These are phyloP conservation scores for Dascillus cervinus DNA, from an alignment of 2,888 invertebrate species.

Conservation along the genomic window DNA sequence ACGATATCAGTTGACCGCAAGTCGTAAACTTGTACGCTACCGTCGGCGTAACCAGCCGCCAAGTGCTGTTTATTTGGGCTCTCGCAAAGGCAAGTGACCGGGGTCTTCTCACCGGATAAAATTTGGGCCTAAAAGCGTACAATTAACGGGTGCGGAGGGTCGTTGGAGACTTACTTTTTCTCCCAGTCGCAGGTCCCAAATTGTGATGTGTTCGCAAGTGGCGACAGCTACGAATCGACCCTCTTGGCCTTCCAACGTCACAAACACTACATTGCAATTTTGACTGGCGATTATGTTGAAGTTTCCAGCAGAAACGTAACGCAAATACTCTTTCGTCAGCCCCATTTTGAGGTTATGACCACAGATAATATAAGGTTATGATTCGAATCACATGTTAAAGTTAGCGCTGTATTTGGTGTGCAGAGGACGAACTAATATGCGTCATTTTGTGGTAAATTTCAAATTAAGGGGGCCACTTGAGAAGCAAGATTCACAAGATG, in stretches of 20 bases:
- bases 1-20: constrained; percentile 62
- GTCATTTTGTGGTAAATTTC: too few relatives aligned
- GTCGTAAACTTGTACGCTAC: constrained; percentile 77
- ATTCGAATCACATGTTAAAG: too few relatives aligned
- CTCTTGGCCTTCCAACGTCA: constrained; percentile 67
- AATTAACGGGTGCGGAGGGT: constrained; percentile 7
- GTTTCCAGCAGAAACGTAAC: constrained; percentile 73
- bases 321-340: constrained; percentile 88
- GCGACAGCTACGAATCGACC: constrained; percentile 86
- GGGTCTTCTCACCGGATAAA: constrained; percentile 70
- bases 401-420: too few relatives aligned
- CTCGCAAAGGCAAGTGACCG: constrained; percentile 68
- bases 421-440: too few relatives aligned
- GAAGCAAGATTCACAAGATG: too few relatives aligned
- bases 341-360: too few relatives aligned
- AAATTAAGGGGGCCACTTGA: too few relatives aligned
- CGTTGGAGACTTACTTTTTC: constrained; percentile 60
- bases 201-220: constrained; percentile 85
- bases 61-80: constrained; percentile 71
- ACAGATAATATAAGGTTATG: too few relatives aligned
- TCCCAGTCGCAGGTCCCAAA: constrained; percentile 88
- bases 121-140: constrained; percentile 58
- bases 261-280: constrained; percentile 72
- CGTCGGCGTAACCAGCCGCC: constrained; percentile 90
- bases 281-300: constrained; percentile 82